Evolutionary conservation across 1,140 invertebrate genomes (phyloP).

Genomic region (Calycopis cecrops): DNA sequence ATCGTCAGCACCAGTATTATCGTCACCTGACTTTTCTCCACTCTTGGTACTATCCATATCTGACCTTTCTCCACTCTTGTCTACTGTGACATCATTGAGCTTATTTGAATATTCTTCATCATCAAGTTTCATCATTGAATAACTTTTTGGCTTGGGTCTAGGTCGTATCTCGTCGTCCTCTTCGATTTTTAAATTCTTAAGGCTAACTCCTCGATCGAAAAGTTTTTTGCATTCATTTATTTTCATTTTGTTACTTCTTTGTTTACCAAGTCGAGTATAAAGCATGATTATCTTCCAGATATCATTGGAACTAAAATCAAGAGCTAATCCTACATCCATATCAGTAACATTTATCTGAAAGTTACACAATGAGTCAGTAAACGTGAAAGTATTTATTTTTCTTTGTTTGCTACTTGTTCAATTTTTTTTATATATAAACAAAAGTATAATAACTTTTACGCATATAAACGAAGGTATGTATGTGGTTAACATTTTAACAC

Average conservation of each 20-base stretch:
- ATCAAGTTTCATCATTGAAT: no score
- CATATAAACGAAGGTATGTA: no score
- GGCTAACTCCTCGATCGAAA: slow-evolving; percentile 36
- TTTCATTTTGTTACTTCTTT: slow-evolving; percentile 19
- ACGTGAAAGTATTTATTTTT: background rate
- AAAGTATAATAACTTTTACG: no score
- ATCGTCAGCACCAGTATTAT: no score
- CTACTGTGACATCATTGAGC: no score
- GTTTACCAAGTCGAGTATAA: slow-evolving; percentile 43
- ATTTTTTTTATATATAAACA: no score
- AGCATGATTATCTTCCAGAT: slow-evolving; percentile 50
- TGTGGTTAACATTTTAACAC: no score
- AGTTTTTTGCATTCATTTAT: slow-evolving; percentile 40
- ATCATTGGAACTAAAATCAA: slow-evolving; percentile 41
- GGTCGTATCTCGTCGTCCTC: slow-evolving; percentile 23
- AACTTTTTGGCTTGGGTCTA: slow-evolving; percentile 38
- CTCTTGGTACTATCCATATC: background rate
- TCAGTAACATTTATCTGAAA: background rate
- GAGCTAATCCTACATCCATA: slow-evolving; percentile 21
- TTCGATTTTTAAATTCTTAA: slow-evolving; percentile 22
- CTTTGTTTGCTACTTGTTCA: no score
- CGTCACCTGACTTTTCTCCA: background rate
- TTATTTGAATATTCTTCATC: no score
- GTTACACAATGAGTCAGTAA: no score
- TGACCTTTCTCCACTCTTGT: slow-evolving; percentile 11